A percentile compares a stretch with the other conserved stretches of the same genome.
These are phyloP conservation scores for Troglohyphantes excavatus DNA, from an alignment of 2,888 invertebrate species.

Conservation along the genomic window DNA sequence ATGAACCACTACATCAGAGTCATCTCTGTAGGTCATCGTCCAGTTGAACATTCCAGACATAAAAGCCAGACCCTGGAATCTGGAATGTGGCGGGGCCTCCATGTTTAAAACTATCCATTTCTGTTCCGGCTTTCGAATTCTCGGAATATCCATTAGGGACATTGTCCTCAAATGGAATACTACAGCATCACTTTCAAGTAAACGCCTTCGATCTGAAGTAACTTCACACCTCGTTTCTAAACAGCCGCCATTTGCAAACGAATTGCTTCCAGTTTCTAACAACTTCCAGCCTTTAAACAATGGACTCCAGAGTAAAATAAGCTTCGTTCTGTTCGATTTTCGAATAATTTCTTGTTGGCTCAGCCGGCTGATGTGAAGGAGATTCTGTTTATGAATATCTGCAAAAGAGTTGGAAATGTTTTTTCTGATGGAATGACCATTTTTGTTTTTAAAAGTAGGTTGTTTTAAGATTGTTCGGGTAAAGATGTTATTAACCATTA, in stretches of 20 bases:
- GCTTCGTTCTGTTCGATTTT: not conserved
- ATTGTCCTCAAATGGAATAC: slow-evolving; percentile 79
- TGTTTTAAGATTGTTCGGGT: not conserved
- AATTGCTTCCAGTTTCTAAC: slow-evolving; percentile 12
- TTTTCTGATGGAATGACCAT: too few relatives aligned
- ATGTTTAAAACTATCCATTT: slow-evolving; percentile 79
- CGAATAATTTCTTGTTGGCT: not conserved
- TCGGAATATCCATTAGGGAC: slow-evolving; percentile 70
- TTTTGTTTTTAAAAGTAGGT: not conserved
- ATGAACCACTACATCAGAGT: slow-evolving; percentile 52
- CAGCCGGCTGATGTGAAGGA: not conserved
- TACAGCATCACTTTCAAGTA: slow-evolving; percentile 79
- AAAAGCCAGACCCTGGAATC: slow-evolving; percentile 46
- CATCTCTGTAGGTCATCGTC: slow-evolving; percentile 74
- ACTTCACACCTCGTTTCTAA: slow-evolving; percentile 75
- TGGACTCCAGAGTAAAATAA: slow-evolving; percentile 60
- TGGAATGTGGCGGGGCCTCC: slow-evolving; percentile 79
- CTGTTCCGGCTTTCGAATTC: slow-evolving; percentile 58
- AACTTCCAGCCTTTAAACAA: slow-evolving; percentile 43
- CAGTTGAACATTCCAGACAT: slow-evolving; percentile 72
- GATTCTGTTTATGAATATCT: not conserved
- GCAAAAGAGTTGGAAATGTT: not conserved
- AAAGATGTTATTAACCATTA: slow-evolving; percentile 20
- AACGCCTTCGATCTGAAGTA: slow-evolving; percentile 67
- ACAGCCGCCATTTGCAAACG: slow-evolving; percentile 35